Percentiles rank a stretch among this genome's conserved stretches.
phyloP scores from a whole-genome alignment of 2,888 invertebrate genomes.

The Euclidia mi region DNA sequence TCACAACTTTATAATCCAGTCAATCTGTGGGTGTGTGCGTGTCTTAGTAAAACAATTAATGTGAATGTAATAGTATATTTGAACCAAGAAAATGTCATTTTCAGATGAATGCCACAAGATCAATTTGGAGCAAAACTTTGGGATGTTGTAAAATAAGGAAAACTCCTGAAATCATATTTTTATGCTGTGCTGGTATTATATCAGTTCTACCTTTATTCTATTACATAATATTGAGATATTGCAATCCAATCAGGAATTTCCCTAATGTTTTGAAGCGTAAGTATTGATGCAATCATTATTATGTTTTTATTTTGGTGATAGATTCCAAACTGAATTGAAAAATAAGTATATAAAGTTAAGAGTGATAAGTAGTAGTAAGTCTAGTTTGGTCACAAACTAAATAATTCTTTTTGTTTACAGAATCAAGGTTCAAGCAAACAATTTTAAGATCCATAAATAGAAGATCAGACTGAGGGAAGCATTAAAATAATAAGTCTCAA shows the following conservation, averaged over 20 bases:
- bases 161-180: slow-evolving; percentile 89
- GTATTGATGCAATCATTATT: slow-evolving; percentile 53
- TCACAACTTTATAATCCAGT: no score
- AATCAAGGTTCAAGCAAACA: slow-evolving; percentile 84
- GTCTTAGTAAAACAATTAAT: no score
- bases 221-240: slow-evolving; percentile 89
- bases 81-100: slow-evolving; percentile 41
- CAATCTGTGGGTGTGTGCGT: no score
- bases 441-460: slow-evolving; percentile 72
- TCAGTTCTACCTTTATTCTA: slow-evolving; percentile 88
- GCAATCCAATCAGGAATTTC: slow-evolving; percentile 81
- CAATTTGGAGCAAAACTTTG: slow-evolving; percentile 90
- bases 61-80: no score
- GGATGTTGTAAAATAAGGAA: slow-evolving; percentile 90
- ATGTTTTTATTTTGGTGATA: no score
- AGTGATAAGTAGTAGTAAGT: no score
- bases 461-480: slow-evolving; percentile 65
- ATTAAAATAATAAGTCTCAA: slow-evolving; percentile 38
- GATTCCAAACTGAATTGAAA: no score
- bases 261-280: slow-evolving; percentile 86
- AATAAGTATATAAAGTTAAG: no score
- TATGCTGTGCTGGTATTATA: slow-evolving; percentile 87
- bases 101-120: slow-evolving; percentile 92
- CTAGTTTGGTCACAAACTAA: no score
- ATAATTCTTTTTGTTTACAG: slow-evolving; percentile 67